Evolutionary conservation across 2,888 invertebrate species (phyloP), one percentile per base, ranked within the genome.

Genomic region (Minunthozetes semirufus): DNA sequence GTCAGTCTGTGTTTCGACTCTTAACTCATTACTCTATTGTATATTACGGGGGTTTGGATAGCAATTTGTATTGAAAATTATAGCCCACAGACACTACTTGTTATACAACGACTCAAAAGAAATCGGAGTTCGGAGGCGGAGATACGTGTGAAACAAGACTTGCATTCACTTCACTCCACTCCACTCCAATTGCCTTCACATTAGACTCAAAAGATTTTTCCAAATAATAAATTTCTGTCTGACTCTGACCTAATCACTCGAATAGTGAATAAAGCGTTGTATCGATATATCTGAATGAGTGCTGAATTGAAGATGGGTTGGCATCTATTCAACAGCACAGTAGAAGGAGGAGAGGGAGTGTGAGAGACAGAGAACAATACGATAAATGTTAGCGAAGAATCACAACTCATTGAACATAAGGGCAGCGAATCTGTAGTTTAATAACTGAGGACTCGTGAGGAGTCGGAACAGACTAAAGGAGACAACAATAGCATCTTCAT

Each of bases 381-480:
- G 33, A 63, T 29, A 63, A 33, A 63, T 63, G 33, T 59, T 59
- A 59, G 27, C 25, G 13, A 63, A 63, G 59, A 59, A 22, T 63
- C 63, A 63, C 63, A 63, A 63, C 63, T 63, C 29, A 63, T 63
- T 63, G 63, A 63, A 63, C 63, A 33, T 29, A n/a, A 63, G 63
- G 63, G 63, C 33, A 6, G 29, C 19, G 33, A n/a, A 63, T 8
- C 9, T 9, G 19, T 33, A 17, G 11, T n/a, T n/a, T 29, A 63
- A 33, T 63, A 33, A 63, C 33, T 29, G 25, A 29, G 17, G 63
- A 22, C 17, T 13, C 4, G 56, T 17, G 11, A 50, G 17, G 48
- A 17, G 48, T 50, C 3, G 4, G 42, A 11, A 9, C 6, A 17
- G 50, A 22, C 56, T 56, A n/a, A 25, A 63, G 63, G 33, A 63